phyloP scores from a whole-genome alignment of 1,140 invertebrate genomes.

The Amyelois transitella region DNA sequence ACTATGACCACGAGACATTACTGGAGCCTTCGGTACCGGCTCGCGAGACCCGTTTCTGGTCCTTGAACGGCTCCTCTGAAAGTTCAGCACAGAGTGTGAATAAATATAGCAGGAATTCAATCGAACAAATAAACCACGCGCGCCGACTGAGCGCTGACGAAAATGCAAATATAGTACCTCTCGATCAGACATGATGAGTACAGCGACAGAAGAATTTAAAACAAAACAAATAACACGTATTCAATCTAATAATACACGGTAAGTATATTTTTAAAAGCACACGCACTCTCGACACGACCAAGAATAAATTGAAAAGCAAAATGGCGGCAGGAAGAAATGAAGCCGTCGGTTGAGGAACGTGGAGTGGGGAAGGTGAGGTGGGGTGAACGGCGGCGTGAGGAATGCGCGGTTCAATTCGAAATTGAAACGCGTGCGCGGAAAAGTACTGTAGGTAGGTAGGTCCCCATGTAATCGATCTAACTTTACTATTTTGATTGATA shows the following conservation, averaged over 20 bases:
- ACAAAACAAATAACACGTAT: conserved; percentile 37
- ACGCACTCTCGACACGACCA: conserved; percentile 30
- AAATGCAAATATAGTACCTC: conserved; percentile 66
- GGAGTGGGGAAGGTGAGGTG: neutral
- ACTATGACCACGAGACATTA: conserved; percentile 66
- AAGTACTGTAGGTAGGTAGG: too few species aligned
- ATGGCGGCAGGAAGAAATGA: conserved; percentile 38
- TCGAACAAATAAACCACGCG: conserved; percentile 47
- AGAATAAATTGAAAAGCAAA: conserved; percentile 54
- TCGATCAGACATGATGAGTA: conserved; percentile 65
- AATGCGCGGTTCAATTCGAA: neutral
- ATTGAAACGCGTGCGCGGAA: neutral
- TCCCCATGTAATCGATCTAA: too few species aligned
- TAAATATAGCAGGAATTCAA: conserved; percentile 26
- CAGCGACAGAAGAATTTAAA: conserved; percentile 38
- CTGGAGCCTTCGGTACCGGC: conserved; percentile 48
- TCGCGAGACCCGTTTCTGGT: conserved; percentile 69
- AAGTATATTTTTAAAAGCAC: conserved; percentile 37
- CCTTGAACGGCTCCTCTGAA: conserved; percentile 70
- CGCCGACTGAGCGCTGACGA: conserved; percentile 24
- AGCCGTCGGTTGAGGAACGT: neutral
- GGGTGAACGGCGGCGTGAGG: neutral
- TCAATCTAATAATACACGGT: conserved; percentile 48
- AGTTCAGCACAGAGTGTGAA: conserved; percentile 26
- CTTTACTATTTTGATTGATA: too few species aligned